Percentiles rank a stretch among this genome's conserved stretches.
Conservation (phyloP, 2,797 vertebrate genomes). For the Limnodromus scolopaceus region DNA sequence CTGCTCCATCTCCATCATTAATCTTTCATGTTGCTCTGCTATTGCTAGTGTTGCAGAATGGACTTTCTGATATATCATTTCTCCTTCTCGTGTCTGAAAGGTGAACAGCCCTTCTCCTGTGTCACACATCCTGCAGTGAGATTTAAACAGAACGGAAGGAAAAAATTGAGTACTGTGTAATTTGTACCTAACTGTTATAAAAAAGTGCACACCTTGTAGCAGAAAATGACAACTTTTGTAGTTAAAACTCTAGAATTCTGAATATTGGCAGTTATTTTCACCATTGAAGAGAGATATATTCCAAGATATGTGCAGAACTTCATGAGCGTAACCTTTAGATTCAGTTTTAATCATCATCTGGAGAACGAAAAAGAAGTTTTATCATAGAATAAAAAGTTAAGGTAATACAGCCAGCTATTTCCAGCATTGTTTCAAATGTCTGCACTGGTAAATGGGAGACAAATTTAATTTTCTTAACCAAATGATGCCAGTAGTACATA, state of each 20-base stretch:
- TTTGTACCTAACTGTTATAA: background rate
- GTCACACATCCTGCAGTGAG: constrained; percentile 94
- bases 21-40: constrained; percentile 96
- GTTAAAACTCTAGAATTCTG: background rate
- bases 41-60: constrained; percentile 98
- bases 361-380: background rate
- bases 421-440: background rate
- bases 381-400: constrained; percentile 1
- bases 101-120: constrained; percentile 99
- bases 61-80: constrained; percentile 99
- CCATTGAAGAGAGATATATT: background rate
- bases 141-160: background rate
- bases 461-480: constrained; percentile 4
- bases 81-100: constrained; percentile 98
- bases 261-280: constrained; percentile 27
- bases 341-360: constrained; percentile 13
- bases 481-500: background rate
- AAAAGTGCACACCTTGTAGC: background rate
- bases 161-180: background rate
- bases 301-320: background rate
- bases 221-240: background rate
- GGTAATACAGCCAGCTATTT: background rate
- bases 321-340: background rate
- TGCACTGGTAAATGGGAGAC: background rate
- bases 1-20: constrained; percentile 98